Evolutionary conservation across 2,888 invertebrate genomes (phyloP).

Genomic region (Dasysyrphus tricinctus): DNA sequence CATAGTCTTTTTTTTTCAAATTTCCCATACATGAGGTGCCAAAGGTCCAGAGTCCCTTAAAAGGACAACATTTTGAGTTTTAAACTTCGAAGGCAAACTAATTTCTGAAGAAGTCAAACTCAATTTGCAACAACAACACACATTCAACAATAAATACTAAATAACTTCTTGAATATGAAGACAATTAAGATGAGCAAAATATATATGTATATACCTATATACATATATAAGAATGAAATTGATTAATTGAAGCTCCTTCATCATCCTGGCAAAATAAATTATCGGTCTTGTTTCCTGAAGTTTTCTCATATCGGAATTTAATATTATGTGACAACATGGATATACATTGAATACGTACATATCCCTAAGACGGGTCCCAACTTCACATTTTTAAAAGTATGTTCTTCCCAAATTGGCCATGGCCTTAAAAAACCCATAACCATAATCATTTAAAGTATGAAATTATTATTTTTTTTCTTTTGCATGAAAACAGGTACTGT

Average conservation of each 20-base stretch:
- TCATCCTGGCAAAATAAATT: constrained; percentile 31
- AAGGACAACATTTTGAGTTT: no score
- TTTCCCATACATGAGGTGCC: no score
- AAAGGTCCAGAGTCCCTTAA: no score
- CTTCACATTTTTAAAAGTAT: not conserved
- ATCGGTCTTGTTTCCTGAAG: constrained; percentile 5
- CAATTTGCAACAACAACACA: not conserved
- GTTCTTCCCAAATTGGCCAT: constrained; percentile 8
- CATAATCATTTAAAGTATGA: constrained; percentile 58
- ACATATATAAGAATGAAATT: constrained; percentile 6
- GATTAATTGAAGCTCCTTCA: constrained; percentile 46
- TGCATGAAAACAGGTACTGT: constrained; percentile 13
- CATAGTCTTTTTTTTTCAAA: no score
- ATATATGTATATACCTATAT: no score
- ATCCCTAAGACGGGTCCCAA: not conserved
- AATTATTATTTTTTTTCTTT: constrained; percentile 37
- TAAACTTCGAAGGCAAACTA: no score
- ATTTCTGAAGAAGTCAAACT: not conserved
- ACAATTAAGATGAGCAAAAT: not conserved
- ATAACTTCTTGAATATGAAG: not conserved
- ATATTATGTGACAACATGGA: constrained; percentile 21
- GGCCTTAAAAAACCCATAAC: constrained; percentile 11
- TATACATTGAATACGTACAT: not conserved
- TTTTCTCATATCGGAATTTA: constrained; percentile 13
- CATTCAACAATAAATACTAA: not conserved